Base-by-base conservation (phyloP, 2,888 invertebrate genomes). In the Rhorus exstirpatorius region DNA sequence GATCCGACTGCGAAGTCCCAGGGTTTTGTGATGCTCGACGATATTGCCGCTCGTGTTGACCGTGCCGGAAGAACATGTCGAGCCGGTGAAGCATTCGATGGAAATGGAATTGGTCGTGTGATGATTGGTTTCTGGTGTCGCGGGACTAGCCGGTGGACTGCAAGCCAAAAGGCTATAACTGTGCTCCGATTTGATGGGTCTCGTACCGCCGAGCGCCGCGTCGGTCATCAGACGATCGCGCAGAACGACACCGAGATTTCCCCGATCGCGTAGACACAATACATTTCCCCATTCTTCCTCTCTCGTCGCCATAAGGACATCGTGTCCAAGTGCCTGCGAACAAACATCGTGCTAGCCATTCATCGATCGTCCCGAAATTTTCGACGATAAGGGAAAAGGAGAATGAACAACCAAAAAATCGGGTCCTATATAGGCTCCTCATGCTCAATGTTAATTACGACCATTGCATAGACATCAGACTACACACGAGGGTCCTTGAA, bases 171-270 rank as follows among this genome's bases (percentile, higher is more conserved):
- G 90, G 92, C 97, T 98, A 95, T 98, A 98, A 85, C 98, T 98
- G 94, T 98, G 98, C 93, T 98, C 98, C 83, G 97, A 96, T 94
- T 98, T 98, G 92, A 98, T 98, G 86, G 97, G 97, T 68, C 96
- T 96, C 58, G 91, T 91, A 35, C 94, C 94, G 85, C 97, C 97
- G 68, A 97, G 94, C 21, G 97, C 96, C 2, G 98, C 98, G 89
- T 97, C 97, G 10, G 97, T 97, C 96, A 97, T 97, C 88, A 98
- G 95, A 90, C 97, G 95, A 93, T 98, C 98, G 93, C 98, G 97
- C 31, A 98, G 94, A 71, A 98, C 96, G 83, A 98, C 97, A 24
- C 95, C 95, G 65, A 94, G 88, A 7, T 88, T 88, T 31, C 55
- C 74, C 81, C 88, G 90, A 26, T 91, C 89, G 24, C 88, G 87